Conservation (phyloP, 2,113 vertebrate genomes). For the Stomatorhinus ivindoensis region DNA sequence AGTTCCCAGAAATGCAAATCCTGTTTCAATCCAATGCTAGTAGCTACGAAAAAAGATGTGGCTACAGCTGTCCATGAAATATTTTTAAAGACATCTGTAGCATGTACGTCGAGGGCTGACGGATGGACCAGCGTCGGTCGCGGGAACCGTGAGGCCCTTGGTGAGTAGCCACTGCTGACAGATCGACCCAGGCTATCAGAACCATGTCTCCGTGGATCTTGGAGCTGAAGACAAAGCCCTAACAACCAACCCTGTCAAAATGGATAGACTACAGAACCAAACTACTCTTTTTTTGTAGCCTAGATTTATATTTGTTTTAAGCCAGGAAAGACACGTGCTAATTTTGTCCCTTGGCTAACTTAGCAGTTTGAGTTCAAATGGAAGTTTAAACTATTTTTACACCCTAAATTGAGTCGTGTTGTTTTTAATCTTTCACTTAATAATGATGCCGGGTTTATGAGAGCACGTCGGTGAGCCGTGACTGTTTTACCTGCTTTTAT, state of each 20-base stretch:
- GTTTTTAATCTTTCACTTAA: background rate
- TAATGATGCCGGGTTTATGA: background rate
- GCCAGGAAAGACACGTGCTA: background rate
- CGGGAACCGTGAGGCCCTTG: background rate
- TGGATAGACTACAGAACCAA: background rate
- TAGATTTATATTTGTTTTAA: background rate
- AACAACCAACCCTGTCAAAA: background rate
- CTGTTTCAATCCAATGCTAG: constrained; percentile 1
- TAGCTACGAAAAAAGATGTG: background rate
- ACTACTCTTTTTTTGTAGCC: background rate
- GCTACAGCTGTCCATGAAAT: background rate
- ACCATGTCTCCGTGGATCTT: background rate
- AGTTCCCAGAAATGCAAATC: constrained; percentile 3
- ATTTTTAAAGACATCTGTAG: background rate
- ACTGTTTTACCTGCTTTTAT: background rate
- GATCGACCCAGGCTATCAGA: too few relatives aligned
- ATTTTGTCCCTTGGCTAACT: background rate
- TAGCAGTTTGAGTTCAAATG: background rate
- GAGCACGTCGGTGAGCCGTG: background rate
- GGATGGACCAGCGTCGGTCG: background rate
- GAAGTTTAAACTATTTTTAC: constrained; percentile 6
- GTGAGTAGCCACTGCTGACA: background rate
- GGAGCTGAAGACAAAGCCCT: background rate
- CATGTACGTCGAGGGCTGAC: background rate
- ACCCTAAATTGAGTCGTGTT: constrained; percentile 3